phyloP scores from a whole-genome alignment of 1,140 invertebrate genomes.

The Pissodes strobi region DNA sequence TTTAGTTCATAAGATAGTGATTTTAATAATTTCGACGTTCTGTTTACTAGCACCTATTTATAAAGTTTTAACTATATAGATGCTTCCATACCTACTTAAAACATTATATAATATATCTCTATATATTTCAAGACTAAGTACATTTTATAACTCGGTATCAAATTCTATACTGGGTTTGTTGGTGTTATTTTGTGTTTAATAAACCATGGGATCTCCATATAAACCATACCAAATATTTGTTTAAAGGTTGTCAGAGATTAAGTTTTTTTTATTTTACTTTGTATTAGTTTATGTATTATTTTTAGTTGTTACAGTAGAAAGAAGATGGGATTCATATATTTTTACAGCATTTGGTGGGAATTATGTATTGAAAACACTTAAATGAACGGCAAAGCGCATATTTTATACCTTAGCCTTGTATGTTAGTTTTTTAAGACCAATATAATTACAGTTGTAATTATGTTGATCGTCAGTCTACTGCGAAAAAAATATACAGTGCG shows the following conservation, averaged over 20 bases:
- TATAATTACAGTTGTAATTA: too few species aligned
- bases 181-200: constrained; percentile 1
- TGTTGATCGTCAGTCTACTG: too few species aligned
- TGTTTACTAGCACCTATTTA: constrained; percentile 7
- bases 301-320: background rate
- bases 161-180: constrained; percentile 5
- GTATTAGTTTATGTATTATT: background rate
- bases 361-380: too few species aligned
- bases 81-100: constrained; percentile 31
- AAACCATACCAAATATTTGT: constrained; percentile 18
- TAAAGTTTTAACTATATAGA: constrained; percentile 18
- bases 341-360: too few species aligned
- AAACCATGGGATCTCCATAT: constrained; percentile 10
- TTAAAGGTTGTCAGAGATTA: background rate
- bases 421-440: too few species aligned
- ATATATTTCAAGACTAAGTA: constrained; percentile 15
- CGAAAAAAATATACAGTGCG: too few species aligned
- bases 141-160: background rate
- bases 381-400: too few species aligned
- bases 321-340: background rate
- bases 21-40: too few species aligned
- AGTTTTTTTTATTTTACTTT: background rate
- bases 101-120: constrained; percentile 12
- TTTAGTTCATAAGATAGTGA: too few species aligned
- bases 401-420: too few species aligned